Evolutionary conservation across 2,797 vertebrate species (phyloP), one percentile per base, ranked within the genome.

Genomic region (Brachyalestes nurse): DNA sequence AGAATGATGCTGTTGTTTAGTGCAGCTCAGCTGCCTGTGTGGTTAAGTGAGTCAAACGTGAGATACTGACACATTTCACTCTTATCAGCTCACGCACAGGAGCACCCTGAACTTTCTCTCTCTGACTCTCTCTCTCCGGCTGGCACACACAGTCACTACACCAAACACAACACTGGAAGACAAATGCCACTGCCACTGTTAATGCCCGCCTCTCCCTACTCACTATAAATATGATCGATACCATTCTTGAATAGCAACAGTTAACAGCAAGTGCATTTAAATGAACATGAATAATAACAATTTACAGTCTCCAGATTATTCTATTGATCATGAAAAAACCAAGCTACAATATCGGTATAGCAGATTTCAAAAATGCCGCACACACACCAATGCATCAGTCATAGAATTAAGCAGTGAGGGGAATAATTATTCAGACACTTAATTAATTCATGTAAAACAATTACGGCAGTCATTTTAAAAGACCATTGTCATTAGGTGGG

Each of bases 11-110:
- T 76, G 42, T 49, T 47, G 74, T 58, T 72, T 72, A 61, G 53
- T 64, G 75, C 66, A 65, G 75, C 47, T 23, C 14, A 38, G 72
- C 64, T 69, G 72, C 62, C 34, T 0, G 57, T 78, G 40, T 34
- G 21, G 58, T 71, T 76, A 70, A 84, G 42, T 60, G 45, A 55
- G 79, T 60, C 76, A 61, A 80, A 75, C 83, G 79, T 86, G 77
- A 85, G 77, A 83, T 79, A 62, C 73, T 77, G 25, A 69, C 66
- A 42, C 72, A 67, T 83, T 83, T 85, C 60, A 34, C 78, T 81
- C 81, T 84, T 81, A 83, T 84, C 81, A 83, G 72, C 55, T 12
- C 70, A 49, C 51, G 71, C 13, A 75, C 71, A 81, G 71, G 25
- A 64, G 60, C n/a, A 74, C 10, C 49, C n/a, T 69, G 65, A 12